Evolutionary conservation across 2,113 vertebrate species (phyloP), one percentile per base, ranked within the genome.

Genomic region (Lipotes vexillifer): DNA sequence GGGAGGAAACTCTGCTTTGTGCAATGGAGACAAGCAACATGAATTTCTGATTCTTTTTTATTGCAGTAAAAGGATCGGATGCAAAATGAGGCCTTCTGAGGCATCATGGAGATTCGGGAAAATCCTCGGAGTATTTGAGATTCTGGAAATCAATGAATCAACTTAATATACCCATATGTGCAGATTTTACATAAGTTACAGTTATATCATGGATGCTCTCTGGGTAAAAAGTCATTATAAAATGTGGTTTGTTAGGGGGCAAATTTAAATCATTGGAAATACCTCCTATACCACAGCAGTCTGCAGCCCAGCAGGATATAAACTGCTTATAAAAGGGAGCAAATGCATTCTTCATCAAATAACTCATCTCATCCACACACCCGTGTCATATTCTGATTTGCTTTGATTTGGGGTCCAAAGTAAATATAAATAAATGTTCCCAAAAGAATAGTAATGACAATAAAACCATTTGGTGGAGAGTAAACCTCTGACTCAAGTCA

Each of bases 181-280:
- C 74, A 90, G 84, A 46, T 66, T 96, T 97, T 61, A 93, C 18
- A 11, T 72, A 89, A 65, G 36, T 90, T 84, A 93, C 36, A 14
- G 0, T 75, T 83, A 71, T 88, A 72, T 88, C 90, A 97, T 78
- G 49, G 88, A 94, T 55, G 63, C 41, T 93, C 20, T 94, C 61
- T 90, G 55, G 92, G 61, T 97, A 97, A 95, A 82, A 96, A 92
- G 87, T 92, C 78, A 95, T 97, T 96, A 92, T 41, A 90, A 91
- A 96, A 87, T 90, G 55, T 78, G 74, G 55, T 86, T 95, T 97
- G 84, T 96, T 81, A 90, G 88, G 86, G 75, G 75, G 90, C 86
- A 81, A 80, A 94, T 95, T 96, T 49, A 88, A 96, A 92, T 97
- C 89, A 90, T 3, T 95, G 92, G 83, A 93, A 96, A 88, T 77